Percentiles rank a stretch among this genome's conserved stretches.
Conservation (phyloP, 2,888 invertebrate species). For the Eupithecia centaureata region DNA sequence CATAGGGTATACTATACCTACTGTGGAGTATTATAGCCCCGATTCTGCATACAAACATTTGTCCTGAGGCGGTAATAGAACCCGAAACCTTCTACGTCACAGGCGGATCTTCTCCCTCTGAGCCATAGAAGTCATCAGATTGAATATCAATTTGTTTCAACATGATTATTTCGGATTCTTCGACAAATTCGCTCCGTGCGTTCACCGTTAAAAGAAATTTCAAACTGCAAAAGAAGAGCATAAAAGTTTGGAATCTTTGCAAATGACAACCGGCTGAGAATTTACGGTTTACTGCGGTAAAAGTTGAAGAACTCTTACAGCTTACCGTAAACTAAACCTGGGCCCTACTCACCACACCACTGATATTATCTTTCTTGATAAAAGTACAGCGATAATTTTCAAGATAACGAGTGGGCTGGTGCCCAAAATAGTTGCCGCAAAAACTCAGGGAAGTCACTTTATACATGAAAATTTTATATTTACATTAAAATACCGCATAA, state of each 20-base stretch:
- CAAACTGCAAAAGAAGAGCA: not conserved
- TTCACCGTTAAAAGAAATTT: not conserved
- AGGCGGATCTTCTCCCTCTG: too few relatives aligned
- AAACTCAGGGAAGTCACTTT: not conserved
- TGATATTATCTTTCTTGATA: constrained; percentile 16
- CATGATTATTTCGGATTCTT: not conserved
- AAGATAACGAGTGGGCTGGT: not conserved
- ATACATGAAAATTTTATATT: not conserved
- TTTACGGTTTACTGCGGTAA: constrained; percentile 22
- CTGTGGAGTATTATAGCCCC: too few relatives aligned
- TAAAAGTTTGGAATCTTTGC: constrained; percentile 20
- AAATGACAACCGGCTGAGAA: constrained; percentile 23
- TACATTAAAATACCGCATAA: not conserved
- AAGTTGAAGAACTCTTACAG: constrained; percentile 35
- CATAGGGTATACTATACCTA: too few relatives aligned
- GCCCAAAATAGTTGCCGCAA: not conserved
- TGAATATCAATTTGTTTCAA: too few relatives aligned
- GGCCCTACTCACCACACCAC: not conserved
- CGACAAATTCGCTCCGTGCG: not conserved
- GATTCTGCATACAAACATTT: too few relatives aligned
- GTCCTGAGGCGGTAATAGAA: too few relatives aligned
- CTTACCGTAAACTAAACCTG: constrained; percentile 19
- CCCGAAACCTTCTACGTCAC: too few relatives aligned
- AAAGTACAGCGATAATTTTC: not conserved
- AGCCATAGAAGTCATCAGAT: too few relatives aligned